phyloP scores from a whole-genome alignment of 2,113 vertebrate species.

The Tetrao urogallus region DNA sequence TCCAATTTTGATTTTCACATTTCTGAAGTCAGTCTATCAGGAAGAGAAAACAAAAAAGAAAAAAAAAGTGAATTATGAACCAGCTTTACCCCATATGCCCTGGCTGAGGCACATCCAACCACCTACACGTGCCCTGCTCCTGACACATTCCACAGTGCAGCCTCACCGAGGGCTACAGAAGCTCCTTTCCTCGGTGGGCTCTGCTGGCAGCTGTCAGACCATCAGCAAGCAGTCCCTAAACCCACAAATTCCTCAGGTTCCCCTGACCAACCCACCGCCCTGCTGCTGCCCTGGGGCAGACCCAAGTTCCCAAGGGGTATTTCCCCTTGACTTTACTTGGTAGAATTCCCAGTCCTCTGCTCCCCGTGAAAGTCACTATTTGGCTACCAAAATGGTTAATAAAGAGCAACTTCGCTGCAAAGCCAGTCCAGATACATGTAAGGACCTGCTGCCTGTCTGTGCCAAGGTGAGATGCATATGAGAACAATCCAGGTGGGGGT shows the following conservation, averaged over 20 bases:
- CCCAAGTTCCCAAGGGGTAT: background rate
- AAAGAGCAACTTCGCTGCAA: background rate
- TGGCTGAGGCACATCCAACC: rapidly evolving
- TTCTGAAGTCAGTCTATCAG: background rate
- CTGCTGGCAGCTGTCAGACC: background rate
- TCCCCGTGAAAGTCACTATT: background rate
- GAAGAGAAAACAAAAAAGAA: background rate
- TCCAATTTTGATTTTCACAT: background rate
- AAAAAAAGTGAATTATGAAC: background rate
- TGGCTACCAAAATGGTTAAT: background rate
- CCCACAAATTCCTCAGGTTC: background rate
- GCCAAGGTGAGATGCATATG: background rate
- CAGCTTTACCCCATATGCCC: background rate
- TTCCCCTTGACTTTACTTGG: background rate
- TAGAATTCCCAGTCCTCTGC: background rate
- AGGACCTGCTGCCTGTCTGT: rapidly evolving
- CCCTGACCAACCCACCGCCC: background rate
- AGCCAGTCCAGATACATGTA: background rate
- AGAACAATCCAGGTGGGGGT: background rate
- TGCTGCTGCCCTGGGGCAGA: background rate
- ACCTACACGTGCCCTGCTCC: background rate
- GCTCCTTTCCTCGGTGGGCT: background rate
- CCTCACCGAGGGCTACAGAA: background rate
- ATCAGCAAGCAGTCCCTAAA: rapidly evolving
- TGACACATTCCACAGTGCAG: rapidly evolving